Evolutionary conservation across 1,140 invertebrate genomes (phyloP), one percentile per base, ranked within the genome.

Genomic region (Magallana ariakensis): DNA sequence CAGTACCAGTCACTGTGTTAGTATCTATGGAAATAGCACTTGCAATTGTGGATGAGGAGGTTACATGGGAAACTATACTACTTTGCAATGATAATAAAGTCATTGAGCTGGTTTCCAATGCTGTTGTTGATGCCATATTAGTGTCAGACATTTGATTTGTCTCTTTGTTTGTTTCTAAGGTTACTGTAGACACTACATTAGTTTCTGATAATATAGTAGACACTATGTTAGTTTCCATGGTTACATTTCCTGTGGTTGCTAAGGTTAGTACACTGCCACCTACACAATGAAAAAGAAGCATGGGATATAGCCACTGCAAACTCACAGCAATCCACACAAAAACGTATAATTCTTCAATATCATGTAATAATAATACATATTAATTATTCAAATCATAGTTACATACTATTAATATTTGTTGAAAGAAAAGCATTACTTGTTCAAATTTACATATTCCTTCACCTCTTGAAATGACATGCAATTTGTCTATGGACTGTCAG

Each of bases 201-300:
- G 66, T 26, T 26, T 75, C 66, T 26, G 66, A 75, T 75, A 75
- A 26, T 75, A 26, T 75, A 75, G 22, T 75, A 26, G 22, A 26
- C 33, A 22, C 22, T 75, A 26, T 33, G 66, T 75, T 46, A 75
- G 66, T 75, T 33, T 75, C 66, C 66, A 75, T 75, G 66, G 66
- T 75, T 75, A 75, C 66, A 75, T 19, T 75, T 75, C 66, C 66
- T 75, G 66, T 75, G 22, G 66, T 75, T 13, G 22, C 9, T 75
- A 26, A 33, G 66, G 66, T 75, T 75, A 75, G 66, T 75, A 75
- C 66, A 75, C 22, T 75, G 22, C 26, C 66, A 75, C 66, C 66
- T 75, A 75, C 19, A 70, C 62, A 19, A 46, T 4, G 33, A 70
- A 75, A 13, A 75, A 26, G 33, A 75, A 75, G 58, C 58, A 60